Conservation (phyloP, 2,888 invertebrate species). For the Podabrus alpinus region DNA sequence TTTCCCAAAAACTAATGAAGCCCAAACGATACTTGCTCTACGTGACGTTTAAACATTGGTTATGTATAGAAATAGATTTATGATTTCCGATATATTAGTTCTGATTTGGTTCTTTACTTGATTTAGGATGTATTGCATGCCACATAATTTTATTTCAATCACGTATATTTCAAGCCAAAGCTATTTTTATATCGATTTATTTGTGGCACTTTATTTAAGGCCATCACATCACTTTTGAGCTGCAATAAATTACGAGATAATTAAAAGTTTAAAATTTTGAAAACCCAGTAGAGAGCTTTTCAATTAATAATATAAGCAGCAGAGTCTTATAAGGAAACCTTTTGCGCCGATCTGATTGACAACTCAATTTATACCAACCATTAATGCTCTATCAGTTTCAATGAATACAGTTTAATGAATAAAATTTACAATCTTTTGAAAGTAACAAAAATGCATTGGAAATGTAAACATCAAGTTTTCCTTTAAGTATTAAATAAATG, state of each 20-base stretch:
- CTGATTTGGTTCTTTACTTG: background rate
- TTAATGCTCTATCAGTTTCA: constrained; percentile 20
- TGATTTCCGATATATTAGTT: constrained; percentile 10
- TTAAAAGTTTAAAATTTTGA: background rate
- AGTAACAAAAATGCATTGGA: constrained; percentile 1
- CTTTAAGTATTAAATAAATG: background rate
- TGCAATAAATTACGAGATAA: background rate
- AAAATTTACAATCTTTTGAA: constrained; percentile 8
- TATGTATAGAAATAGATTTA: background rate
- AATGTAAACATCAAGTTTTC: background rate
- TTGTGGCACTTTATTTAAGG: constrained; percentile 14
- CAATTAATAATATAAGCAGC: constrained; percentile 11
- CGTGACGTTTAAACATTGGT: constrained; percentile 17
- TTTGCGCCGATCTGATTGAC: constrained; percentile 21
- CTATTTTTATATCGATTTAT: constrained; percentile 19
- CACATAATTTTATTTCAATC: constrained; percentile 23
- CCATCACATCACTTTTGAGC: background rate
- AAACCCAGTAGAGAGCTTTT: background rate
- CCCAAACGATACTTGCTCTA: constrained; percentile 18
- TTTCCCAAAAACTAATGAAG: constrained; percentile 18
- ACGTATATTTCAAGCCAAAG: constrained; percentile 16
- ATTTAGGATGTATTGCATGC: background rate
- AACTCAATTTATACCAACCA: constrained; percentile 18
- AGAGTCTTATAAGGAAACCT: constrained; percentile 8
- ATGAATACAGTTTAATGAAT: constrained; percentile 8